Evolutionary conservation across 2,888 invertebrate genomes (phyloP), one percentile per base, ranked within the genome.

Genomic region (Dysmachus trigonus): DNA sequence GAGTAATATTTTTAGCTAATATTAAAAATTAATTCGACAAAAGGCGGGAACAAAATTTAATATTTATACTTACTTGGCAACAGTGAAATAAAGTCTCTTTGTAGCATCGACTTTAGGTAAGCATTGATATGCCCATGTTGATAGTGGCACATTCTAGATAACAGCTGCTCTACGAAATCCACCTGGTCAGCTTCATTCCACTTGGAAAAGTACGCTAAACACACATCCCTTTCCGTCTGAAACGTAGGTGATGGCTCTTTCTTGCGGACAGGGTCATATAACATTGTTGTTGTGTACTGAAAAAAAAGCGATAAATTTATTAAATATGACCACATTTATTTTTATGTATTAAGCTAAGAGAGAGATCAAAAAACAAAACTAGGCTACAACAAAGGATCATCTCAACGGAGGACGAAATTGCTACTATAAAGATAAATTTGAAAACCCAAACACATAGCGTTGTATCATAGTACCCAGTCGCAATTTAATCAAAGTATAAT

Each of bases 81-180:
- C 91, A 99, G 95, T 89, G 98, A 97, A 91, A 99, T 99, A 92
- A 99, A 99, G 93, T 99, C 99, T 89, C 99, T 94, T 92, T 99
- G 99, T 89, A 99, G 94, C 98, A 99, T 99, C 1, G 99, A 99
- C 91, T 98, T 98, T 89, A 99, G 95, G 93, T 97, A 99, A 53
- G 97, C 95, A 92, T 99, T 98, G 93, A 99, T 98, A 93, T 98
- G 98, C 27, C 99, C 99, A 92, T 99, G 99, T 91, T 99, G 99
- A 92, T 98, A 98, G 93, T 99, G 99, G 92, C 98, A 98, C 99
- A 99, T 99, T 85, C 97, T 95, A 84, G 98, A 96, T 90, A 99
- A 92, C 86, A 99, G 93, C 92, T 97, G 96, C 93, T 99, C 98
- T 90, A 99, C 98, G 92, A 99, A 98, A 91, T 98, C 97, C 91